A percentile compares a stretch with the other conserved stretches of the same genome.
Conservation (phyloP, 1,140 invertebrate species). For the Microplitis demolitor region DNA sequence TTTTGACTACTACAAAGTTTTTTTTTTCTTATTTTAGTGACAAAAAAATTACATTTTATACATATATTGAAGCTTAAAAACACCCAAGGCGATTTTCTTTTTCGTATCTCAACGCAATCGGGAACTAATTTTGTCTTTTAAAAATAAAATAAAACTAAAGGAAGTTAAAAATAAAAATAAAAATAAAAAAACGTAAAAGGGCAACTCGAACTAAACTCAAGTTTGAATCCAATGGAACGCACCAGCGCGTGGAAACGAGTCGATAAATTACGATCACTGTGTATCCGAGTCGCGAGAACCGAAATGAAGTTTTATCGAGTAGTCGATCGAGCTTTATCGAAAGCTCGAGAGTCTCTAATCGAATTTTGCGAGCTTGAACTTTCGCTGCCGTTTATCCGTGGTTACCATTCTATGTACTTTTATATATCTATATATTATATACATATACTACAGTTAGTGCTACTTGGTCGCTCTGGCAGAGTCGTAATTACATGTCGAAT, state of each 20-base stretch:
- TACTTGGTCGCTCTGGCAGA: neutral
- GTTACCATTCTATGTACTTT: neutral
- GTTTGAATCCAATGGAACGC: conserved; percentile 3
- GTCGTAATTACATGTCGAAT: conserved; percentile 16
- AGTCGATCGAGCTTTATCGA: conserved; percentile 4
- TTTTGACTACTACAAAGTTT: too few species aligned
- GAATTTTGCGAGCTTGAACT: conserved; percentile 1
- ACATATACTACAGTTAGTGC: neutral
- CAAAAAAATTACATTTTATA: neutral
- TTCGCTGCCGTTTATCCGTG: neutral
- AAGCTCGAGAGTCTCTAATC: conserved; percentile 7
- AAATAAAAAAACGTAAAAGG: neutral
- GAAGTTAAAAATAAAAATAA: neutral
- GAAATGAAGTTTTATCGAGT: conserved; percentile 1
- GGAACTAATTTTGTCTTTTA: neutral
- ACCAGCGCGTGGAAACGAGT: neutral
- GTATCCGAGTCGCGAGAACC: neutral
- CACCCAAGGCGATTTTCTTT: neutral
- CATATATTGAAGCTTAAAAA: neutral
- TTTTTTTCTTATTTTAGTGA: neutral
- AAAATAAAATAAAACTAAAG: neutral
- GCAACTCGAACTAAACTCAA: neutral
- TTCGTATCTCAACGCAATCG: neutral
- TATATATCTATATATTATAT: neutral
- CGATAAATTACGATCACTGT: conserved; percentile 1